Evolutionary conservation across 2,113 vertebrate genomes (phyloP), one percentile per base, ranked within the genome.

Genomic region (Megaptera novaeangliae): DNA sequence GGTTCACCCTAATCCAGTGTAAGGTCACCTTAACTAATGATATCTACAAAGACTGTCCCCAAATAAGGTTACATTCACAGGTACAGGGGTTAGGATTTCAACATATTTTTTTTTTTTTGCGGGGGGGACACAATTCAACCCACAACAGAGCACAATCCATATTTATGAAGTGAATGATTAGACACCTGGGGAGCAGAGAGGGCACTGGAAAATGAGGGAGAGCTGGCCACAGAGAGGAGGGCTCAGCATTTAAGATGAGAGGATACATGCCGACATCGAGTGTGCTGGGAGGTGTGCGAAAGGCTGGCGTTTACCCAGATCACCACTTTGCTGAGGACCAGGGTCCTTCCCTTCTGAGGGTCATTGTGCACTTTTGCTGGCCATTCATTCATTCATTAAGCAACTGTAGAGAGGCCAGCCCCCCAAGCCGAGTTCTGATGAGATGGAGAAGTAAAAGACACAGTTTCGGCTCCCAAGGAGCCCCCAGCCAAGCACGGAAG

Each of bases 251-350:
- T 10, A 13, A 39, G 31, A 21, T 2, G 15, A 0, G 46, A 0
- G 1, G 20, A 10, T 14, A 18, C 0, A 4, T 15, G 59, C 36
- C 12, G 1, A 7, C 18, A 0, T 5, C 0, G 0, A 0, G 23
- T 3, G 27, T 6, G 0, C n/a, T 39, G 20, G 0, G 44, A 4
- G 4, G 31, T 4, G 9, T 57, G 36, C 71, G 44, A 15, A 39
- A 55, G 80, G 86, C 11, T 20, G 49, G 27, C 1, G 14, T 14
- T n/a, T 1, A 23, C 12, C 49, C 46, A 13, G n/a, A 2, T 36
- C 49, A 0, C 15, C 10, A 9, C 68, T n/a, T 25, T 29, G 46
- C 52, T 0, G n/a, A 78, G 75, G 34, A 44, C 46, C 31, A 15
- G n/a, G 9, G 41, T 18, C 27, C 61, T 71, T 68, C 15, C 68